Base-by-base conservation (phyloP, 2,888 invertebrate species). In the Trimorus sp. region DNA sequence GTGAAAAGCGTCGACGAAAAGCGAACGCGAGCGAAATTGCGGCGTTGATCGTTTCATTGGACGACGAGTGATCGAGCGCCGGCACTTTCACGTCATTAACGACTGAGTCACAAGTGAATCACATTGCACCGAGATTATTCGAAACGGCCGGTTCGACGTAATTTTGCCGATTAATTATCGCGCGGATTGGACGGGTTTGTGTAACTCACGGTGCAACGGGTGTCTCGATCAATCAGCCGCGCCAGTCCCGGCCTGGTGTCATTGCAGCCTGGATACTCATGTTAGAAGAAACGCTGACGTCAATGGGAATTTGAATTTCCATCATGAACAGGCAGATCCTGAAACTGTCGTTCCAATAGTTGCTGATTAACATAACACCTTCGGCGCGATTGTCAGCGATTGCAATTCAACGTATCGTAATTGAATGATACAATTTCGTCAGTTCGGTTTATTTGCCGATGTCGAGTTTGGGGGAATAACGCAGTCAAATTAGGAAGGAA, bases 271-370 rank as follows among this genome's bases (percentile, higher is more conserved):
- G 26, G 58, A 73, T 73, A 60, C 15, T 56, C 62, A 71, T 71
- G 78, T 51, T 73, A 62, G 73, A 73, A 79, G 79, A 73, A 79
- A 74, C 73, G 58, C 73, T 79, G 73, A 79, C 79, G 79, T 79
- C 73, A 79, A 42, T 56, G n/a, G 16, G 56, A 54, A 59, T 79
- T 73, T 73, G 26, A 79, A 68, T 59, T 78, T 73, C 73, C 60
- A 60, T 79, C n/a, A 40, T 73, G 56, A 63, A 58, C 68, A 62
- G 49, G 51, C 69, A 63, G 69, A 74, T 74, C 59, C 56, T 74
- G 79, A 66, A 73, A 63, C 53, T 79, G 63, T 63, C 68, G 51
- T 49, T 56, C 26, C 26, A 26, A 26, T 48, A 56, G 56, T 73
- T 69, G 62, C 56, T 63, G 40, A 79, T 73, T 79, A 66, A 62